A percentile compares a stretch with the other conserved stretches of the same genome.
These are phyloP conservation scores for Nasalis larvatus DNA, from an alignment of 2,113 vertebrate genomes.

Conservation along the genomic window DNA sequence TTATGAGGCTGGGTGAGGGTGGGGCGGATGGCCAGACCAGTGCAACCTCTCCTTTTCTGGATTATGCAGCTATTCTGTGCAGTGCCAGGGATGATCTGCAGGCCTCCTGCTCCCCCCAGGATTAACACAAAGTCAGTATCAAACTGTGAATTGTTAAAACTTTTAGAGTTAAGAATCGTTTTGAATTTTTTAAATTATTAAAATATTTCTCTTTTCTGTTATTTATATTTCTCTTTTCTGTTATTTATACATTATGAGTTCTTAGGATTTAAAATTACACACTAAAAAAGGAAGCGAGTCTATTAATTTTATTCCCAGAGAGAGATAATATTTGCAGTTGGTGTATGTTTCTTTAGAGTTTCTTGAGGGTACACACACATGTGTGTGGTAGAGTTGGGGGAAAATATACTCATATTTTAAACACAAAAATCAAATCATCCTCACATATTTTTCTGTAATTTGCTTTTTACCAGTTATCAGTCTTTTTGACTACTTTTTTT, in stretches of 20 bases:
- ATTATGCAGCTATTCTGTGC: not conserved
- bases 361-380: not conserved
- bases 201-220: not conserved
- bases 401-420: not conserved
- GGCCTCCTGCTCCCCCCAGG: too few species aligned
- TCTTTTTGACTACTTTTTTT: not conserved
- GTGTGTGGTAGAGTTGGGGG: too few species aligned
- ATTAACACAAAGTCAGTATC: not conserved
- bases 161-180: not conserved
- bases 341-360: not conserved
- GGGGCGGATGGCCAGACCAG: too few species aligned
- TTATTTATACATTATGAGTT: not conserved
- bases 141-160: not conserved
- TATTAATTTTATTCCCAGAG: not conserved
- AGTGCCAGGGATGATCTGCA: too few species aligned
- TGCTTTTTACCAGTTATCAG: too few species aligned
- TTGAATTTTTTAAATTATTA: not conserved
- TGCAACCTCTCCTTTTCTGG: fast-evolving
- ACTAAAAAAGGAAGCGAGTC: not conserved
- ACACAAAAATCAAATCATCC: not conserved
- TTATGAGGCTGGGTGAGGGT: too few species aligned
- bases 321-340: too few species aligned
- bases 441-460: not conserved
- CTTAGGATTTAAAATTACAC: not conserved
- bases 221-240: not conserved